Conservation (phyloP, 2,888 invertebrate species). For the Drosophila nr. perissopoda region DNA sequence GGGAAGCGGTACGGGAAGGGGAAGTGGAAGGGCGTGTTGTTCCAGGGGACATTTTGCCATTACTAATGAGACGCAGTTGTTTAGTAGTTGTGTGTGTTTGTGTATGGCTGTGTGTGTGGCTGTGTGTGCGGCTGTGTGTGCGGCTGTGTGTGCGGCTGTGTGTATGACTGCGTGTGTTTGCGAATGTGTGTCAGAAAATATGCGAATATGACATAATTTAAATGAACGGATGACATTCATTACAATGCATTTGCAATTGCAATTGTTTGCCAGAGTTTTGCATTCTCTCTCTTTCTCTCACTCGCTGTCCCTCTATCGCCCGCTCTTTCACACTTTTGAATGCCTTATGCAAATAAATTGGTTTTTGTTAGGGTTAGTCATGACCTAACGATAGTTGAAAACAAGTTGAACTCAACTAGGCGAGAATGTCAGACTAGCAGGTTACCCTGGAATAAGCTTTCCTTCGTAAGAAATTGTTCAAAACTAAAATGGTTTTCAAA, state of each 20-base stretch:
- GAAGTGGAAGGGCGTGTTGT: background rate
- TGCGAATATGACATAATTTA: constrained; percentile 75
- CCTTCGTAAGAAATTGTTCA: background rate
- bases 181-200: constrained; percentile 57
- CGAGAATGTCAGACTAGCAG: background rate
- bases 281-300: background rate
- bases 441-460: background rate
- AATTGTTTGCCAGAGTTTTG: constrained; percentile 37
- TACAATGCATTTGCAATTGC: constrained; percentile 69
- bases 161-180: constrained; percentile 37
- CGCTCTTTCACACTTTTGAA: background rate
- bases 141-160: background rate
- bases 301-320: background rate
- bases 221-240: constrained; percentile 82
- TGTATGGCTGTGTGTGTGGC: background rate
- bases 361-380: constrained; percentile 41
- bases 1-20: background rate
- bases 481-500: background rate
- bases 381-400: constrained; percentile 13
- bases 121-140: constrained; percentile 12
- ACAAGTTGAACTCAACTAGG: background rate
- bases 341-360: constrained; percentile 12
- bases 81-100: constrained; percentile 26
- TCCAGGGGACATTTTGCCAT: constrained; percentile 41
- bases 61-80: constrained; percentile 72